Evolutionary conservation across 35 echinoderm and acorn worm genomes (phyloP).

Genomic region (Diadema setosum): DNA sequence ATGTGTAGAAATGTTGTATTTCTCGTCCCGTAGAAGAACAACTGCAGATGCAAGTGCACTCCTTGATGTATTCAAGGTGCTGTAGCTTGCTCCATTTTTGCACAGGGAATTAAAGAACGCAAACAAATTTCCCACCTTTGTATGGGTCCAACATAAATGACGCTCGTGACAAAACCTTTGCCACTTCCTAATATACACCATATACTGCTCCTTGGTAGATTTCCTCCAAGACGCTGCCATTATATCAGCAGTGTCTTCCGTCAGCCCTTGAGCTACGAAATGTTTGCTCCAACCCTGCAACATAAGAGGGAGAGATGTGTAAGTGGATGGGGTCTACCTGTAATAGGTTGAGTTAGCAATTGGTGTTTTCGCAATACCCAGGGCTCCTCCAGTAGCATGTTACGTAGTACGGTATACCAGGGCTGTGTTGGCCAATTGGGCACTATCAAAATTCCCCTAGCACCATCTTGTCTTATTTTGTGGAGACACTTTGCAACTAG

Average conservation of each 20-base stretch:
- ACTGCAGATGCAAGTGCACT: constrained; percentile 49
- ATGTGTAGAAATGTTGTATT: constrained; percentile 21
- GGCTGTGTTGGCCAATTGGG: constrained; percentile 51
- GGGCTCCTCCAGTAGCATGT: not conserved
- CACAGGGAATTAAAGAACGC: not conserved
- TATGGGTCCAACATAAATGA: not conserved
- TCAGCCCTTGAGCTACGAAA: not conserved
- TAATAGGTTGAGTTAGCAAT: not conserved
- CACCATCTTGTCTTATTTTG: constrained; percentile 25
- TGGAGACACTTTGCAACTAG: constrained; percentile 40
- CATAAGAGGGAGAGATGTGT: not conserved
- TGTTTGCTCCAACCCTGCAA: constrained; percentile 26
- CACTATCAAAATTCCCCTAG: constrained; percentile 34
- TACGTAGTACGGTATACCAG: constrained; percentile 25
- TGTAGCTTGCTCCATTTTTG: constrained; percentile 15
- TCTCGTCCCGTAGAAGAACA: not conserved
- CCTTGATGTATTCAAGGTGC: constrained; percentile 46
- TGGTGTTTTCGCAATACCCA: not conserved
- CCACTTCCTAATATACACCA: constrained; percentile 13
- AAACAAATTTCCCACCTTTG: not conserved
- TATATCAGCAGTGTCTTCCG: not conserved
- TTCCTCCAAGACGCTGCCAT: constrained; percentile 25
- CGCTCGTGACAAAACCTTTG: constrained; percentile 1
- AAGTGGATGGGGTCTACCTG: not conserved
- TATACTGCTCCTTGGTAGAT: constrained; percentile 40